Evolutionary conservation across 2,888 invertebrate genomes (phyloP).

Genomic region (Drosophila meridionalis): DNA sequence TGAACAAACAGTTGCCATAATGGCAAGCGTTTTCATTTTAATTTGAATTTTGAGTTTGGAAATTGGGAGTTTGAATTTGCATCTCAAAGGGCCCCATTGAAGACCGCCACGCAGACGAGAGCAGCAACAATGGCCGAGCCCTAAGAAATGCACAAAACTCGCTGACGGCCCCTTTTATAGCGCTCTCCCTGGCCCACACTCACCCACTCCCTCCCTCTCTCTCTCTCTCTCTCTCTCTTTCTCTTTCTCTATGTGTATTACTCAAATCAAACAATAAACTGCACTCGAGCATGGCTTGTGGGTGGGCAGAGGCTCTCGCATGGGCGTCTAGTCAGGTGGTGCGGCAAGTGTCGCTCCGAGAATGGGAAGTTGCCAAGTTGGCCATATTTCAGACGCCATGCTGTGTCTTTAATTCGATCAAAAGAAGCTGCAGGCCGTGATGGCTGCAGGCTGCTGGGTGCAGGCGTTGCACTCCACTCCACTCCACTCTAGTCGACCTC

Average conservation of each 20-base stretch:
- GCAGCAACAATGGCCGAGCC: constrained; percentile 52
- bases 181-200: neutral
- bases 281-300: constrained; percentile 70
- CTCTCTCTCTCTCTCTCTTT: neutral
- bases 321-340: constrained; percentile 14
- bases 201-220: neutral
- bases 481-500: constrained; percentile 25
- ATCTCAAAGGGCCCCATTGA: constrained; percentile 68
- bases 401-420: constrained; percentile 76
- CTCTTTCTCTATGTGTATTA: neutral
- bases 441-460: constrained; percentile 54
- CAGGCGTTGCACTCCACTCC: constrained; percentile 33
- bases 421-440: constrained; percentile 62
- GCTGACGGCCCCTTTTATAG: constrained; percentile 34
- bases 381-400: constrained; percentile 81
- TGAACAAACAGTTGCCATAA: constrained; percentile 57
- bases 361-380: constrained; percentile 57
- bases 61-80: constrained; percentile 45
- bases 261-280: constrained; percentile 78
- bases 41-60: constrained; percentile 50
- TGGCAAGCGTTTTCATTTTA: constrained; percentile 60
- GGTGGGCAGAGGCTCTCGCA: neutral
- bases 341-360: constrained; percentile 14
- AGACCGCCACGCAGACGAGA: constrained; percentile 54
- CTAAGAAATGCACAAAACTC: constrained; percentile 52